Conservation (phyloP, 2,888 invertebrate genomes). For the Drosophila pseudotalamancana region DNA sequence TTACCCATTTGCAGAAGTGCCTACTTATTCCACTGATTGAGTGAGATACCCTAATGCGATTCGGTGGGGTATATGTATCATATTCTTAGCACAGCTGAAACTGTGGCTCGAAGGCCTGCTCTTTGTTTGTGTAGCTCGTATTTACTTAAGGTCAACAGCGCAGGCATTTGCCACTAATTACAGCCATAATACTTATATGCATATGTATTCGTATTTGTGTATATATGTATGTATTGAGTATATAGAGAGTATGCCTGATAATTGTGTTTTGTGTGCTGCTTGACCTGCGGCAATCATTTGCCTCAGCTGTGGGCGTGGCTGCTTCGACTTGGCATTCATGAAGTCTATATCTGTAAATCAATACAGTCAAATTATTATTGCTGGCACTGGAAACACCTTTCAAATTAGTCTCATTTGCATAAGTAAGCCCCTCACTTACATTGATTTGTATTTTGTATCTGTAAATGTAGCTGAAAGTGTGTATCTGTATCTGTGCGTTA, state of each 20-base stretch:
- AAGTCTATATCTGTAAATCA: constrained; percentile 22
- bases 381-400: constrained; percentile 40
- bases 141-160: constrained; percentile 65
- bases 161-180: constrained; percentile 65
- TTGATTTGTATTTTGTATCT: constrained; percentile 1
- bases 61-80: background rate
- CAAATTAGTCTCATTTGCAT: constrained; percentile 55
- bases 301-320: background rate
- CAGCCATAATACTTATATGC: constrained; percentile 16
- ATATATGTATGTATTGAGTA: background rate
- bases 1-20: background rate
- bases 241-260: constrained; percentile 1
- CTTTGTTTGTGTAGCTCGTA: constrained; percentile 18
- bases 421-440: constrained; percentile 34
- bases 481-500: constrained; percentile 6
- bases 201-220: background rate
- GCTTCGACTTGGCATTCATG: background rate
- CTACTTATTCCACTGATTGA: constrained; percentile 1
- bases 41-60: constrained; percentile 9
- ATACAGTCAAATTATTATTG: constrained; percentile 17
- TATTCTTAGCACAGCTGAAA: constrained; percentile 17
- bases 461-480: background rate
- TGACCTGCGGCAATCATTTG: constrained; percentile 18
- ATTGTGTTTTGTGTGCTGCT: background rate
- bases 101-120: background rate